phyloP scores from a whole-genome alignment of 2,113 vertebrate genomes.

The Cygnus atratus region DNA sequence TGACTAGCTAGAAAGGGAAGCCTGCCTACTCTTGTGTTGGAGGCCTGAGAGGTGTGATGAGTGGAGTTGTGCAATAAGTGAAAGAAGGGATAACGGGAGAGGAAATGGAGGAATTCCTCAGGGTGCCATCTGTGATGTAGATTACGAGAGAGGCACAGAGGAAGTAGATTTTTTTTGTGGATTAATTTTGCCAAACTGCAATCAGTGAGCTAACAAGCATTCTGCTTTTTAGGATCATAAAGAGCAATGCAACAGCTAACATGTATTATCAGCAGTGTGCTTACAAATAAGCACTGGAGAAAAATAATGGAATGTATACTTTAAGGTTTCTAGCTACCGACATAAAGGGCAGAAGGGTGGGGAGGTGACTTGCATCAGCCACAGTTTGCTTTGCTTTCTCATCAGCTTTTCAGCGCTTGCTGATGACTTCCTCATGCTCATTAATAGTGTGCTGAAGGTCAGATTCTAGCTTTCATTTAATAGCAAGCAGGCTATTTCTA shows the following conservation, averaged over 20 bases:
- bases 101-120: constrained; percentile 65
- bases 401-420: constrained; percentile 69
- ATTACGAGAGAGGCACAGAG: constrained; percentile 20
- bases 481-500: constrained; percentile 75
- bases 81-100: constrained; percentile 42
- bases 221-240: constrained; percentile 1
- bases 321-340: background rate
- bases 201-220: constrained; percentile 21
- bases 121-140: constrained; percentile 60
- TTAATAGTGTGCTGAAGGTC: constrained; percentile 72
- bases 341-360: background rate
- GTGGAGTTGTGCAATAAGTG: constrained; percentile 53
- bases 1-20: constrained; percentile 51
- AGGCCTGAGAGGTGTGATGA: constrained; percentile 57
- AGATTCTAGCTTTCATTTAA: constrained; percentile 77
- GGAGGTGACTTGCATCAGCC: constrained; percentile 62
- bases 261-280: background rate
- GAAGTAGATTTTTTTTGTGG: constrained; percentile 41
- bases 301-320: background rate
- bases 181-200: constrained; percentile 47
- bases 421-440: constrained; percentile 78
- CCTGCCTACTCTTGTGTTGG: constrained; percentile 41
- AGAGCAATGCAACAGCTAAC: constrained; percentile 21
- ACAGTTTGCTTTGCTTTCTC: constrained; percentile 77
- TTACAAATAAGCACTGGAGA: background rate